Base-by-base conservation (phyloP, 2,113 vertebrate genomes). In the Canis aureus region DNA sequence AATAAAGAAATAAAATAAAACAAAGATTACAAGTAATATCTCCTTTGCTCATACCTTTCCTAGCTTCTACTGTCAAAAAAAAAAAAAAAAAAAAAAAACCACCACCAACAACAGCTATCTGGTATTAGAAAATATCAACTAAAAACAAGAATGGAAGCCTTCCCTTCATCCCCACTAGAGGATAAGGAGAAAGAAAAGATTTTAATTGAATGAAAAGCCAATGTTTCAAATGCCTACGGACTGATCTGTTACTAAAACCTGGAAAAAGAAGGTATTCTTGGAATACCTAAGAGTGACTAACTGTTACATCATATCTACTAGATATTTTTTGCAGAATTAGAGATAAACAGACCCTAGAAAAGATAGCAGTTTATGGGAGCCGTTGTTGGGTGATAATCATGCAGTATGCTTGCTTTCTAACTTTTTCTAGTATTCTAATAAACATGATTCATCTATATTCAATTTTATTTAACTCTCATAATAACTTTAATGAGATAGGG, bases 341-440 rank as follows among this genome's bases (percentile, higher is more conserved):
- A 92, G 49, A 73, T n/a, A 80, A 89, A 29, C 23, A 22, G 55
- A 1, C 16, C 29, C 57, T 80, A 80, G 64, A 67, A 69, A 94
- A 79, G 11, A 60, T 66, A 38, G 1, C 7, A 92, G 8, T 81
- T 67, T 59, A 2, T 23, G 76, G 51, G 35, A 67, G 2, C 4
- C 91, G 3, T 89, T 92, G 1, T 76, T 71, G 11, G 27, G 13
- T 83, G 38, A 62, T 49, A 74, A 76, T 67, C 64, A 81, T 12
- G 51, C 13, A 69, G 59, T 32, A 43, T 22, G 11, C 6, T 79
- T 95, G 43, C 38, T 87, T 87, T 91, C 23, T 92, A 88, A 85
- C 5, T 81, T 43, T 69, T 88, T 55, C 35, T 86, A 92, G n/a
- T 71, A 62, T 92, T 97, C 78, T 32, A 82, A 82, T 86, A 86